Conservation (phyloP, 2,797 vertebrate genomes). For the Hydrocynus forskahlii region DNA sequence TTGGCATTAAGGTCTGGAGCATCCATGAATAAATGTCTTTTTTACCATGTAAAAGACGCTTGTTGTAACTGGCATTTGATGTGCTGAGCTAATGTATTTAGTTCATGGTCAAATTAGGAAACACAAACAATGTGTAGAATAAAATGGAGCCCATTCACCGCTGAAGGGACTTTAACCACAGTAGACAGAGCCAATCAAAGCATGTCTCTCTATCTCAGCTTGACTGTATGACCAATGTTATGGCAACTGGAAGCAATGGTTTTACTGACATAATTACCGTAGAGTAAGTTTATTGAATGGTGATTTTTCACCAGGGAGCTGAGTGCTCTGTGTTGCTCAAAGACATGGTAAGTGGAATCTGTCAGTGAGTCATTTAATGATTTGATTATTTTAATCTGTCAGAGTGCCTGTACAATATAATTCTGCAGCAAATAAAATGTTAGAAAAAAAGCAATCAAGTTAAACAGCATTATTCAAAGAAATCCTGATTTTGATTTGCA, state of each 20-base stretch:
- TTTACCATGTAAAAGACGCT: constrained; percentile 29
- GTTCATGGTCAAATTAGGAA: constrained; percentile 42
- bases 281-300: constrained; percentile 56
- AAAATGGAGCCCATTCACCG: constrained; percentile 54
- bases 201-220: constrained; percentile 52
- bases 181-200: constrained; percentile 63
- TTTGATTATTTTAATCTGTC: constrained; percentile 17
- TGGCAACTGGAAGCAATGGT: constrained; percentile 52
- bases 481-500: too few species aligned
- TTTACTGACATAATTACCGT: constrained; percentile 48
- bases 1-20: constrained; percentile 17
- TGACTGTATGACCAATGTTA: constrained; percentile 61
- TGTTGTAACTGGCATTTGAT: constrained; percentile 58
- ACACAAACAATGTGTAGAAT: constrained; percentile 44
- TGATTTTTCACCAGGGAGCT: constrained; percentile 56
- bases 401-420: background rate
- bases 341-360: constrained; percentile 40
- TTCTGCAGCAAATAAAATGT: background rate
- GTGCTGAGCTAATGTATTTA: constrained; percentile 56
- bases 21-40: constrained; percentile 37
- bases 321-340: constrained; percentile 36
- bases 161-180: constrained; percentile 44
- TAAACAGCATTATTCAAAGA: background rate
- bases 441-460: background rate
- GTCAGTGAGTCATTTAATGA: constrained; percentile 4